Percentiles rank a stretch among this genome's conserved stretches.
These are phyloP conservation scores for Epiperipatus broadwayi DNA, from an alignment of 2,888 invertebrate species.

Conservation along the genomic window DNA sequence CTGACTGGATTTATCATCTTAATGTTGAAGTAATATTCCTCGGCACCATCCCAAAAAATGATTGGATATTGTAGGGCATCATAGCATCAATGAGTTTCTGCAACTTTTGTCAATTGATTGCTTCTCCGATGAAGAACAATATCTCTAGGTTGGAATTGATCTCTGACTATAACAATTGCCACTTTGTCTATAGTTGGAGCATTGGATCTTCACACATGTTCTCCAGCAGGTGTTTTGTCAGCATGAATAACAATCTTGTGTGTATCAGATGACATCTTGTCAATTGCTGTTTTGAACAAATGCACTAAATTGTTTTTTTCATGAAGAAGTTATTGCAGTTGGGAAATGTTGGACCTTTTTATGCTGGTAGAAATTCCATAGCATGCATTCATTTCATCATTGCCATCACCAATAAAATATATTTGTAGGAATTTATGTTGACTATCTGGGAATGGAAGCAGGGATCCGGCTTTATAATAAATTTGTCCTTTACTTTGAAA, in stretches of 20 bases:
- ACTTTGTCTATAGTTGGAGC: slow-evolving; percentile 18
- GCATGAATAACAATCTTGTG: slow-evolving; percentile 15
- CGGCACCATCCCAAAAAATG: slow-evolving; percentile 20
- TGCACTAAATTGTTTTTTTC: slow-evolving; percentile 9
- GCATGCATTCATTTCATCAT: slow-evolving; percentile 18
- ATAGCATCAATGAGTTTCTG: slow-evolving; percentile 23
- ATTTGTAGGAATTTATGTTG: slow-evolving; percentile 22
- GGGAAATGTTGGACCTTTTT: neutral
- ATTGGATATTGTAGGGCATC: slow-evolving; percentile 29
- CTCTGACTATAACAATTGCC: slow-evolving; percentile 18
- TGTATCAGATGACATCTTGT: slow-evolving; percentile 15
- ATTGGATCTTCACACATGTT: slow-evolving; percentile 17
- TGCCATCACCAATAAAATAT: slow-evolving; percentile 22
- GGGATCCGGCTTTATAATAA: slow-evolving; percentile 21
- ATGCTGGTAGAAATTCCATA: neutral
- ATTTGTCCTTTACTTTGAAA: slow-evolving; percentile 24
- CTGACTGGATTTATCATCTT: slow-evolving; percentile 15
- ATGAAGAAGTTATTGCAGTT: slow-evolving; percentile 4
- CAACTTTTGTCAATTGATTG: slow-evolving; percentile 20
- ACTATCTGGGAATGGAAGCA: slow-evolving; percentile 19
- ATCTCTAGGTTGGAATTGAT: slow-evolving; percentile 19
- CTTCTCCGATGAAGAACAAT: slow-evolving; percentile 22
- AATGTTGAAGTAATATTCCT: slow-evolving; percentile 16
- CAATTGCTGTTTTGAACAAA: slow-evolving; percentile 17
- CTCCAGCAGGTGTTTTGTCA: slow-evolving; percentile 14